Evolutionary conservation across 35 echinoderm and acorn worm genomes (phyloP).

Genomic region (Heliocidaris erythrogramma): DNA sequence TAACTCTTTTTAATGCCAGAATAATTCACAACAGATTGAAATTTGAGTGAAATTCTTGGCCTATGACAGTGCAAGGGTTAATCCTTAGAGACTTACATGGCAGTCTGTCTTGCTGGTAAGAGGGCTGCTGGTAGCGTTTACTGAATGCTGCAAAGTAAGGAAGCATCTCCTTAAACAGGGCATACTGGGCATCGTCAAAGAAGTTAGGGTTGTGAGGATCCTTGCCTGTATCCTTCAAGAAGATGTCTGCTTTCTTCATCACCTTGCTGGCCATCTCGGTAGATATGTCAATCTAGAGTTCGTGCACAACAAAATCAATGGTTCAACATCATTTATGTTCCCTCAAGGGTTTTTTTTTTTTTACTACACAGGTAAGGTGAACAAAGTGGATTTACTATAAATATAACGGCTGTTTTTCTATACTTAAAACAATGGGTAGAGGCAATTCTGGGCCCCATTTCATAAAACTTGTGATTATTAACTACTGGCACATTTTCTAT

Average conservation of each 20-base stretch:
- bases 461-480: no score
- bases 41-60: no score
- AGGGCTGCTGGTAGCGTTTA: slow-evolving; percentile 59
- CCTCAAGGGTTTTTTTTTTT: no score
- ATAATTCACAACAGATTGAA: no score
- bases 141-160: slow-evolving; percentile 91
- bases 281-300: slow-evolving; percentile 81
- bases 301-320: background rate
- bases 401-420: no score
- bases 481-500: no score
- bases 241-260: slow-evolving; percentile 69
- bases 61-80: no score
- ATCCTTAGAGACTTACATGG: slow-evolving; percentile 68
- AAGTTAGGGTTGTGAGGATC: slow-evolving; percentile 83
- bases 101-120: slow-evolving; percentile 57
- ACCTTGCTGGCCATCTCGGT: slow-evolving; percentile 71
- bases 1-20: no score
- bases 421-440: no score
- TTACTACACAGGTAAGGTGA: no score
- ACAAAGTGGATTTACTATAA: no score
- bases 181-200: slow-evolving; percentile 91
- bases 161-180: slow-evolving; percentile 92
- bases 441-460: no score
- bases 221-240: slow-evolving; percentile 82
- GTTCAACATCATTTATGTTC: background rate